phyloP scores from a whole-genome alignment of 2,113 vertebrate species.

The Fulmarus glacialis region DNA sequence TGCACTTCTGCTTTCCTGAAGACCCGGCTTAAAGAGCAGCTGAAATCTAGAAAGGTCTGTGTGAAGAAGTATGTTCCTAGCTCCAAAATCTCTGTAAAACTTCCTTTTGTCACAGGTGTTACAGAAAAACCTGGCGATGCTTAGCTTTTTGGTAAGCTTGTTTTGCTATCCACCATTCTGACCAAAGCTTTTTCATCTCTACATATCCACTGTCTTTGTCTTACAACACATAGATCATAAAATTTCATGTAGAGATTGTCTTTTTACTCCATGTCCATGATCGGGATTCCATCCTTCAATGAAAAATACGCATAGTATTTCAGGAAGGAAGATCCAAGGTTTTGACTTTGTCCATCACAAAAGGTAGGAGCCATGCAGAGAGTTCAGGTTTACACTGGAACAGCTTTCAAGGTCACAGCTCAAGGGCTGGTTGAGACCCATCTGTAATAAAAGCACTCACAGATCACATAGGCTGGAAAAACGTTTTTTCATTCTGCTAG shows the following conservation, averaged over 20 bases:
- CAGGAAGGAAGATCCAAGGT: not conserved
- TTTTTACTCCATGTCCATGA: not conserved
- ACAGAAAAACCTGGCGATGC: fast-evolving
- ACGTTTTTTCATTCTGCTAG: not conserved
- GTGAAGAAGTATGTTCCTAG: not conserved
- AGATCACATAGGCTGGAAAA: not conserved
- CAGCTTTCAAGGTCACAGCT: not conserved
- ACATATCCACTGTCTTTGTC: not conserved
- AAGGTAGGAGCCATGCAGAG: not conserved
- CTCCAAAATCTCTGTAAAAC: not conserved
- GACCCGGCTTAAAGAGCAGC: not conserved
- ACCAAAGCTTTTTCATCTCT: not conserved
- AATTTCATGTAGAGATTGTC: not conserved
- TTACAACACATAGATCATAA: not conserved
- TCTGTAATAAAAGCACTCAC: not conserved
- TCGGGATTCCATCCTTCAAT: not conserved
- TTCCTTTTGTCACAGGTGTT: not conserved
- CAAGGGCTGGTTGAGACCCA: not conserved
- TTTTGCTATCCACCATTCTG: not conserved
- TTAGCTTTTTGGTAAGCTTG: not conserved
- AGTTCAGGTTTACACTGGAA: not conserved
- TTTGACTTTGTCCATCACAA: not conserved
- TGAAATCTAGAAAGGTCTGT: not conserved
- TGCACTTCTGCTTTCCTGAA: not conserved
- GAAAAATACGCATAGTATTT: not conserved